Evolutionary conservation across 2,797 vertebrate genomes (phyloP), one percentile per base, ranked within the genome.

Genomic region (Chelidonichthys spinosus): DNA sequence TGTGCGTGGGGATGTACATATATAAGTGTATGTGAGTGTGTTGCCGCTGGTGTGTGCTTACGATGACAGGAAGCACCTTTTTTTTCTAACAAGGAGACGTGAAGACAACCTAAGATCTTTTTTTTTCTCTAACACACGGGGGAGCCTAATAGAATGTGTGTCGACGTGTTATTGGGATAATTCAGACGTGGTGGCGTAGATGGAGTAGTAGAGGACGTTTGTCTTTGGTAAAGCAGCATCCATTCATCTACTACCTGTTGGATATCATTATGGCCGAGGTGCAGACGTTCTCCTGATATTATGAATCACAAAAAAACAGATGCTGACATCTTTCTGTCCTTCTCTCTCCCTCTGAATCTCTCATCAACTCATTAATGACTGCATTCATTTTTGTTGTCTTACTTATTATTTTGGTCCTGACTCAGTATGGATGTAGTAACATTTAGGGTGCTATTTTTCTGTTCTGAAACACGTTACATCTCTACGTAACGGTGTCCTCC

Each of bases 41-140:
- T 73, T 74, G 73, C 73, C 2, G 60, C 72, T 84, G 79, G 79
- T 85, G 81, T 89, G 84, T 86, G 87, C 72, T 85, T 54, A 76
- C 54, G 66, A 70, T 76, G 83, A 83, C 43, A 81, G 69, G 56
- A 86, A 86, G 85, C 85, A 89, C 79, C 81, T 90, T 91, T 89
- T 47, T 47, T 90, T 92, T 88, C 84, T 90, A 88, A 90, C 76
- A 72, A 82, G 72, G 86, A 74, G 79, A 87, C 68, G 81, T 86
- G 77, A 89, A 90, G 87, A 91, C 86, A 87, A 90, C 88, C 89
- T 91, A 89, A 90, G 90, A 90, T 84, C 75, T 85, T 83, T 82
- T 63, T 87, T 89, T 82, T 63, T 87, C 89, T 87, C 72, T 84
- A 90, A 91, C 88, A 76, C 3, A 69, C 35, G 5, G 13, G 53